Base-by-base conservation (phyloP, 1,140 invertebrate genomes). In the Galleria mellonella region DNA sequence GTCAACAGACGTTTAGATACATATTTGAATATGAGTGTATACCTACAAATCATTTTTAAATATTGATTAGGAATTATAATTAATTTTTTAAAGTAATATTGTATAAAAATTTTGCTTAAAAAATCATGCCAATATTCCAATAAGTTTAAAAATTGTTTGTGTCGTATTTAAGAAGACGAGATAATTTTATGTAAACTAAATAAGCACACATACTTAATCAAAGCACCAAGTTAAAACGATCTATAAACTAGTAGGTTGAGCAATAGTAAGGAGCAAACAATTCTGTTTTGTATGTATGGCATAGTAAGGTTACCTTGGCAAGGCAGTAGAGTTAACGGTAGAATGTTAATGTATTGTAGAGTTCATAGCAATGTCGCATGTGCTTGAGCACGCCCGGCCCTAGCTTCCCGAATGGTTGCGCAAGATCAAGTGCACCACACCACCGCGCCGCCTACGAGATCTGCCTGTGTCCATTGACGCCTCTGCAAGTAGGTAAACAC, bases 341-440 rank as follows among this genome's bases (percentile, higher is more conserved):
- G 74, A 77, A 75, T 75, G 70, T 63, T 83, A 79, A 79, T 79
- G 70, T 60, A 66, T 47, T 44, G 59, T 65, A 61, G 55, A 48
- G 62, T 59, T 55, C 56, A 53, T 55, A 62, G 46, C 52, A 59
- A 62, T 72, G 72, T 76, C 72, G 58, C 60, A 65, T 62, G 62
- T 51, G 51, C 56, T 40, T 46, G 44, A 47, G 45, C 35, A 53
- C 43, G 33, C 14, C 28, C 14, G 12, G 36, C 52, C 46, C 43
- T 47, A 57, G 58, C 58, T 67, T 68, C 69, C 65, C 69, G 55
- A 62, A 62, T 53, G 47, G 53, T 83, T 83, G 75, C 67, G 75
- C 62, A 83, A 83, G 63, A 62, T 55, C 69, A 62, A 72, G 67
- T 69, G 69, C 64, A 38, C 55, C 70, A 73, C 17, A 2, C 77